phyloP scores from a whole-genome alignment of 2,797 vertebrate genomes.

The Lateolabrax maculatus region DNA sequence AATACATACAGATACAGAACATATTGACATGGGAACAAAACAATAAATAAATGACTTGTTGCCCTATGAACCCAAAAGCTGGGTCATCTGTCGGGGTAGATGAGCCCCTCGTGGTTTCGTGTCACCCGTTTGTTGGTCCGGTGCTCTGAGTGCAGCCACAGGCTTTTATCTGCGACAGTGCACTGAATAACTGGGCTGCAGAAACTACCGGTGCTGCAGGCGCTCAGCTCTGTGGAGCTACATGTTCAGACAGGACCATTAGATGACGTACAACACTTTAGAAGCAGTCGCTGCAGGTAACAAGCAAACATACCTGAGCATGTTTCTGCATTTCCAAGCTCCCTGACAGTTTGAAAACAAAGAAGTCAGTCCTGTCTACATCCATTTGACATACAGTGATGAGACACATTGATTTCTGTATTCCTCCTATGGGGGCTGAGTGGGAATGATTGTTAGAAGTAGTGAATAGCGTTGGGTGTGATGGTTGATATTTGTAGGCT shows the following conservation, averaged over 20 bases:
- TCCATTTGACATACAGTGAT: too few species aligned
- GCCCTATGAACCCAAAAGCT: neutral
- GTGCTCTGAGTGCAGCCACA: slow-evolving; percentile 40
- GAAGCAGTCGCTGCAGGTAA: neutral
- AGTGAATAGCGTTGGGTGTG: too few species aligned
- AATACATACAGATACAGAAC: neutral
- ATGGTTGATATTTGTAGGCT: too few species aligned
- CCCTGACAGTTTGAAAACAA: too few species aligned
- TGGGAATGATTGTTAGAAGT: too few species aligned
- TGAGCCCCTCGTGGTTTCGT: neutral
- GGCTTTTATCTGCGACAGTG: slow-evolving; percentile 45
- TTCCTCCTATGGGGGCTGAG: neutral
- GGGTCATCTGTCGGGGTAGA: neutral
- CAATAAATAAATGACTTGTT: neutral
- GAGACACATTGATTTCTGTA: too few species aligned
- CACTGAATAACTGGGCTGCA: slow-evolving; percentile 53
- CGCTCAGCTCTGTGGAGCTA: slow-evolving; percentile 17
- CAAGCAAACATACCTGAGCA: neutral
- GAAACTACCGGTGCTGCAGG: slow-evolving; percentile 17
- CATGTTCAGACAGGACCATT: neutral
- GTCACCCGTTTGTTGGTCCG: slow-evolving; percentile 5
- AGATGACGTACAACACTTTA: neutral
- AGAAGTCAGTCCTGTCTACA: too few species aligned
- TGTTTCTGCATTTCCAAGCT: too few species aligned
- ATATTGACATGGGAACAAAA: too few species aligned